phyloP scores from a whole-genome alignment of 2,113 vertebrate genomes.

The Lepisosteus oculatus region DNA sequence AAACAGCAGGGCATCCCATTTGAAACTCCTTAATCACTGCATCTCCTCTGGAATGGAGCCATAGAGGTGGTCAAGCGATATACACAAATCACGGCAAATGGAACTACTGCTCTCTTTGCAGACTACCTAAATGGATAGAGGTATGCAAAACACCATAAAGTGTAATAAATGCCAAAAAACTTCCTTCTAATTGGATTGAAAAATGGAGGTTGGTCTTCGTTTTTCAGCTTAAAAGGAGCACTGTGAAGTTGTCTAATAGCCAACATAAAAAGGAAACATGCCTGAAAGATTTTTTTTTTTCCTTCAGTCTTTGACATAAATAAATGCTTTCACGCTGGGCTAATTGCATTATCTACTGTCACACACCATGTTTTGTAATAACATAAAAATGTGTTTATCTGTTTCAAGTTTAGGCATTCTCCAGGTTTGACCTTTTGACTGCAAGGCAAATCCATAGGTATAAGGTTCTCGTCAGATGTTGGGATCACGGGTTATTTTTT shows the following conservation, averaged over 20 bases:
- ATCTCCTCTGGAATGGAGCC: slow-evolving; percentile 79
- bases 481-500: not conserved
- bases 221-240: slow-evolving; percentile 60
- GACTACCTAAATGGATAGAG: slow-evolving; percentile 92
- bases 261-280: slow-evolving; percentile 59
- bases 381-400: slow-evolving; percentile 32
- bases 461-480: slow-evolving; percentile 24
- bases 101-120: slow-evolving; percentile 84
- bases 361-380: slow-evolving; percentile 31
- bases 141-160: slow-evolving; percentile 89
- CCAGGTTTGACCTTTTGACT: slow-evolving; percentile 5
- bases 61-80: slow-evolving; percentile 94
- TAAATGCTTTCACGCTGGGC: slow-evolving; percentile 49
- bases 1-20: slow-evolving; percentile 94
- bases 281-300: slow-evolving; percentile 44
- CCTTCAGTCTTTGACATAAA: slow-evolving; percentile 47
- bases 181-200: slow-evolving; percentile 91
- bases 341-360: slow-evolving; percentile 57
- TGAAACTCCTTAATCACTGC: slow-evolving; percentile 90
- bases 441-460: slow-evolving; percentile 6
- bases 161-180: slow-evolving; percentile 95
- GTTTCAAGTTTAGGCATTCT: not conserved
- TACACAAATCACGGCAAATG: slow-evolving; percentile 98
- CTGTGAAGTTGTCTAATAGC: slow-evolving; percentile 73
- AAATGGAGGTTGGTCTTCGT: slow-evolving; percentile 68